Evolutionary conservation across 2,888 invertebrate species (phyloP), one percentile per base, ranked within the genome.

Genomic region (Lomographa bimaculata): DNA sequence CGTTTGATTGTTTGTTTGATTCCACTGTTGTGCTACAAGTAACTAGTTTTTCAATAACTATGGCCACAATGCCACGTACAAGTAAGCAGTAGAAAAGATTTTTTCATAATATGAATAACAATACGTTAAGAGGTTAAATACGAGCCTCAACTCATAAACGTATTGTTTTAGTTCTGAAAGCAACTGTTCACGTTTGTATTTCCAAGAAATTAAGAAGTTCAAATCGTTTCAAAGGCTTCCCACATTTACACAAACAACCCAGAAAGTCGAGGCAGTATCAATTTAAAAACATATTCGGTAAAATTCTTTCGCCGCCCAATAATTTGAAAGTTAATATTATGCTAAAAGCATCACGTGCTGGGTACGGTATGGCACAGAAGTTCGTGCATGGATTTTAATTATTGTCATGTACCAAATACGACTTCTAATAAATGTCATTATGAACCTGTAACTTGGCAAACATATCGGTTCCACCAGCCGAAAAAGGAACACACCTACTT

Each of bases 301-400:
- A 57, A 57, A 62, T 62, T 73, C 71, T 73, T 71, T 70, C 51
- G 46, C 32, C 47, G 60, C 50, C 69, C 69, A 70, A 72, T 71
- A 70, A 72, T 73, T 74, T 70, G 60, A 71, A 71, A 76, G 71
- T 64, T 79, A 80, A 83, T 80, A 80, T 78, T 81, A 83, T 80
- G 81, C 78, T 73, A 76, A 79, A 71, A 60, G 56, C 60, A 47
- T 55, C 72, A 79, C 79, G 81, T 81, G 68, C 82, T 64, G 47
- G 83, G 86, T 55, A 86, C 87, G 71, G 83, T 77, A 57, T 82
- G 87, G 87, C 78, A 87, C 87, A 63, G 60, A 48, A 58, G 62
- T 87, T 87, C 87, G 87, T 87, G 87, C 86, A 87, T 87, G 76
- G 79, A 75, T 87, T 87, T 87, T 87, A 87, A 87, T 87, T 87